These are phyloP conservation scores for Odontesthes bonariensis DNA, from an alignment of 2,113 vertebrate species.

Conservation along the genomic window DNA sequence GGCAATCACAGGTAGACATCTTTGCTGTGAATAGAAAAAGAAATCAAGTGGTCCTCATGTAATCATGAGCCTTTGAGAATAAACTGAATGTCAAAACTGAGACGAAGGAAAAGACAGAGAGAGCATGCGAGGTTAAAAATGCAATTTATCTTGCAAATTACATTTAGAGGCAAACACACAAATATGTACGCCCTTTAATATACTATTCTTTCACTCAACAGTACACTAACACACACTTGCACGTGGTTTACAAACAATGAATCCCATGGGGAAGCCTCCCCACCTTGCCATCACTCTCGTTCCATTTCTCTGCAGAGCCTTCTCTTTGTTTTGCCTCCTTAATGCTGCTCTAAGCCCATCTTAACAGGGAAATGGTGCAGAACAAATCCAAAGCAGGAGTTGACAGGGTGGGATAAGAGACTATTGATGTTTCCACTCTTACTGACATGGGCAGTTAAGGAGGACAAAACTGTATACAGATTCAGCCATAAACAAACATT, in stretches of 20 bases:
- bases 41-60: slow-evolving; percentile 40
- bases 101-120: background rate
- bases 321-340: slow-evolving; percentile 72
- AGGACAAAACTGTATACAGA: background rate
- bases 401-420: slow-evolving; percentile 73
- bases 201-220: background rate
- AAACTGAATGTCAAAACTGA: slow-evolving; percentile 18
- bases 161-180: background rate
- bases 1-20: slow-evolving; percentile 59
- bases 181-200: background rate
- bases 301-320: slow-evolving; percentile 50
- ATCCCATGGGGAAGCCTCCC: slow-evolving; percentile 33
- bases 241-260: slow-evolving; percentile 46
- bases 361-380: slow-evolving; percentile 81
- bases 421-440: slow-evolving; percentile 31
- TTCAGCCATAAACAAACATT: background rate
- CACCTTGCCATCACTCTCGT: slow-evolving; percentile 50
- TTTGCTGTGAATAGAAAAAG: slow-evolving; percentile 31
- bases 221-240: slow-evolving; percentile 4
- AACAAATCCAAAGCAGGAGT: slow-evolving; percentile 80
- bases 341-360: slow-evolving; percentile 76
- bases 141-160: slow-evolving; percentile 25
- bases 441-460: slow-evolving; percentile 21
- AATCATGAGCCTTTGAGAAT: slow-evolving; percentile 19
- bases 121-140: slow-evolving; percentile 1